Conservation (phyloP, 2,888 invertebrate species). For the Bellardia bayeri region DNA sequence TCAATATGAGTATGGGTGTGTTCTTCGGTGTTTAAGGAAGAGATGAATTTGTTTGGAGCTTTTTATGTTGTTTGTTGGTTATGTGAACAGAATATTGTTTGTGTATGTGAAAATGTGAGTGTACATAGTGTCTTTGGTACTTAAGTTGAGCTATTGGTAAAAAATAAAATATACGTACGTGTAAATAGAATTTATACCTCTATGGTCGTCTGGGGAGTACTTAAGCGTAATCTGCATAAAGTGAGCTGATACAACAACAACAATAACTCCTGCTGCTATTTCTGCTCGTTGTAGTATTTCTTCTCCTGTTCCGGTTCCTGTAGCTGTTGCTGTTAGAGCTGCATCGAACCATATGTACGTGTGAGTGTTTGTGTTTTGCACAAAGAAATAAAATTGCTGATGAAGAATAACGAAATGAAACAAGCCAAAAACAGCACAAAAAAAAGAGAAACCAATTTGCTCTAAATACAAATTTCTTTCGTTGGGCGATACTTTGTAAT, state of each 20-base stretch:
- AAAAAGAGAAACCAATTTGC: slow-evolving; percentile 70
- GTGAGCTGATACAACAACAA: slow-evolving; percentile 68
- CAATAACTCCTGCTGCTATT: slow-evolving; percentile 53
- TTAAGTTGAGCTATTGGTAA: slow-evolving; percentile 75
- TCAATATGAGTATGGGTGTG: not conserved
- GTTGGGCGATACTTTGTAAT: slow-evolving; percentile 66
- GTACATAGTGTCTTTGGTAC: slow-evolving; percentile 68
- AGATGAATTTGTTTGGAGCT: slow-evolving; percentile 69
- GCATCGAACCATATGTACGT: slow-evolving; percentile 57
- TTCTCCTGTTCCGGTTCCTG: slow-evolving; percentile 53
- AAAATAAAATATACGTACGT: slow-evolving; percentile 82
- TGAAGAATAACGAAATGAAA: slow-evolving; percentile 49
- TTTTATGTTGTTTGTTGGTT: slow-evolving; percentile 61
- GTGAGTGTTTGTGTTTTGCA: not conserved
- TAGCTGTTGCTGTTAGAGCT: slow-evolving; percentile 52
- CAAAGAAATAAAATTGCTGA: slow-evolving; percentile 53
- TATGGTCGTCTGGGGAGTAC: slow-evolving; percentile 82
- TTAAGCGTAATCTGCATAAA: slow-evolving; percentile 82
- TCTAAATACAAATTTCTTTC: slow-evolving; percentile 71
- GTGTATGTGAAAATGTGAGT: slow-evolving; percentile 31
- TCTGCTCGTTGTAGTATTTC: slow-evolving; percentile 46
- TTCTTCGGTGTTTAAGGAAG: slow-evolving; percentile 49
- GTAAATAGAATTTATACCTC: slow-evolving; percentile 83
- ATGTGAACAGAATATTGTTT: slow-evolving; percentile 51
- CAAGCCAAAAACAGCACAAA: not conserved